Evolutionary conservation across 2,888 invertebrate genomes (phyloP), one percentile per base, ranked within the genome.

Genomic region (Lasiommata megera): DNA sequence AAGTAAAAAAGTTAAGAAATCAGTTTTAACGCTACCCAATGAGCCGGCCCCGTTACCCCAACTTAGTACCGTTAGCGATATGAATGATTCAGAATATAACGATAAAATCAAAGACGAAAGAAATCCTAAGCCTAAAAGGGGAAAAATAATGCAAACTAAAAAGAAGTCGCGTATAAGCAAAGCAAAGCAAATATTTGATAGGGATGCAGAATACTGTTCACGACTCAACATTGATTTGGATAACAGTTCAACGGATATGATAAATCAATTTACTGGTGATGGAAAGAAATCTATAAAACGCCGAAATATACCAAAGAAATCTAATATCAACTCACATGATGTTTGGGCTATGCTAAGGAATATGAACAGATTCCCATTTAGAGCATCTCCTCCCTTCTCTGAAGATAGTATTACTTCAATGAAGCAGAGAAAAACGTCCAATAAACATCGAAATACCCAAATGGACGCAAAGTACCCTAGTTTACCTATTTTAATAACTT

Each of bases 301-400:
- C 12, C 37, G 40, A 31, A 51, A 28, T 12, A 12, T 14, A 14
- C 28, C 17, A 14, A 44, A 37, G 12, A 50, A 51, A 29, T 29
- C 38, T 38, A 17, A 43, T 17, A 40, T 31, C 1, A 71, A 68
- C 40, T 67, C 76, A 11, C 76, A 81, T 54, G 81, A 87, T 60
- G 80, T 88, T 17, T 89, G 89, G 89, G 64, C 82, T n/a, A 70
- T 85, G 17, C 72, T 89, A 9, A 77, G 80, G 63, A 82, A 83
- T 67, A 79, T 88, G 28, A 85, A 88, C 54, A 74, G 74, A 62
- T 83, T 85, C 63, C 85, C 82, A 57, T 85, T 84, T 64, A 72
- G 66, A 37, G 75, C 81, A 6, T 82, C 85, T 12, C 86, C 86
- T 14, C 80, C 80, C 0, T 65, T 77, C 59, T 88, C 88, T 18